Conservation (phyloP, 2,797 vertebrate genomes). For the Brotula barbata region DNA sequence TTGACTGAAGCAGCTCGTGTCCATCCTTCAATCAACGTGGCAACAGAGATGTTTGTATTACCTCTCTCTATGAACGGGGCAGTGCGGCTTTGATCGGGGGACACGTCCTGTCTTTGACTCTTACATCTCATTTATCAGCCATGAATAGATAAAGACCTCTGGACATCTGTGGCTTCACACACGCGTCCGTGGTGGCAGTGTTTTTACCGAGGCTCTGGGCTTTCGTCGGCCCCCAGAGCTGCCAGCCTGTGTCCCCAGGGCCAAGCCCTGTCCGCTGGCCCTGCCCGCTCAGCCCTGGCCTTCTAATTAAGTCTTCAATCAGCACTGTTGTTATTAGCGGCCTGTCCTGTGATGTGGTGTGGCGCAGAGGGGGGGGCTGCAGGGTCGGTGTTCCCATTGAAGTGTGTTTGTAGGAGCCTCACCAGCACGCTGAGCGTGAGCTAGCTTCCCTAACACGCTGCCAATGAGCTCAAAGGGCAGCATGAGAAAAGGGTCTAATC, state of each 20-base stretch:
- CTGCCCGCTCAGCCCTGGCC: conserved; percentile 69
- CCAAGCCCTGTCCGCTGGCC: conserved; percentile 55
- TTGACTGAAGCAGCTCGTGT: neutral
- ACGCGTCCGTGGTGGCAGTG: conserved; percentile 51
- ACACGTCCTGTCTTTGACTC: too few species aligned
- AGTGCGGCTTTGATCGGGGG: too few species aligned
- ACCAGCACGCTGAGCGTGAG: conserved; percentile 69
- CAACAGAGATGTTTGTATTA: too few species aligned
- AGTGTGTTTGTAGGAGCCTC: conserved; percentile 66
- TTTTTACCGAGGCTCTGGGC: conserved; percentile 50
- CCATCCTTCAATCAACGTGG: too few species aligned
- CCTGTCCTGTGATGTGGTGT: conserved; percentile 70
- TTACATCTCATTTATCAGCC: too few species aligned
- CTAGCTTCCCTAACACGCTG: conserved; percentile 62
- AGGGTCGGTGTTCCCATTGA: conserved; percentile 69
- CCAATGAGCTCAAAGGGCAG: conserved; percentile 71
- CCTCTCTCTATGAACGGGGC: too few species aligned
- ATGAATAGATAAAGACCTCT: conserved; percentile 31
- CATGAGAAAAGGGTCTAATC: conserved; percentile 56
- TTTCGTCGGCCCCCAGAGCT: conserved; percentile 39
- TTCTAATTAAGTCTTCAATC: conserved; percentile 81
- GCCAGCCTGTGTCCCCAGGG: conserved; percentile 57
- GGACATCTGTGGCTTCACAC: conserved; percentile 33
- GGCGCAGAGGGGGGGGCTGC: conserved; percentile 60
- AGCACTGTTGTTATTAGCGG: conserved; percentile 75